Percentiles rank a stretch among this genome's conserved stretches.
These are phyloP conservation scores for Matsumurasca onukii DNA, from an alignment of 1,140 invertebrate species.

Conservation along the genomic window DNA sequence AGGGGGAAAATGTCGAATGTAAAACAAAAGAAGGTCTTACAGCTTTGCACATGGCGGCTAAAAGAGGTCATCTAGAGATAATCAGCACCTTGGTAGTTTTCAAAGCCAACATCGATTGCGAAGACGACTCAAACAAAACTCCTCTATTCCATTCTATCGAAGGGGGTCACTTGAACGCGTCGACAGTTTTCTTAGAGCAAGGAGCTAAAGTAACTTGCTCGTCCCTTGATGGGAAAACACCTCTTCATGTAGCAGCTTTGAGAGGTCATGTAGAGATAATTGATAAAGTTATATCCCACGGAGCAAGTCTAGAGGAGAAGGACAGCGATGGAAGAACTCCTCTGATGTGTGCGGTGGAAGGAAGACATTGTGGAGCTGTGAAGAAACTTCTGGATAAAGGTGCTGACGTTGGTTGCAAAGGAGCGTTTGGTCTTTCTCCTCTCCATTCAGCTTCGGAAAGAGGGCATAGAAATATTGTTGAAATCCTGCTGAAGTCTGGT, in stretches of 20 bases:
- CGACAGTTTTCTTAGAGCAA: background rate
- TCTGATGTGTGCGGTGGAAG: background rate
- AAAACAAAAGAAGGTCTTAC: constrained; percentile 1
- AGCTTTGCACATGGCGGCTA: constrained; percentile 6
- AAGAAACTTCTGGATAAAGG: constrained; percentile 6
- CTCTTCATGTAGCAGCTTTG: constrained; percentile 5
- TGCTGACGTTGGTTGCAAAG: background rate
- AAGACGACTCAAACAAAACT: background rate
- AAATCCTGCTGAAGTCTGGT: background rate
- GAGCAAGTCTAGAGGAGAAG: background rate
- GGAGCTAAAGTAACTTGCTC: background rate
- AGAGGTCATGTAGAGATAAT: constrained; percentile 5
- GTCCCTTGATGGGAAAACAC: background rate
- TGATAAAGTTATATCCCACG: background rate
- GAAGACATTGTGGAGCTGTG: background rate
- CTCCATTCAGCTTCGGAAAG: background rate
- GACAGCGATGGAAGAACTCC: background rate
- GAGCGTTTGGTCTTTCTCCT: background rate
- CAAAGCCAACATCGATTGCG: background rate
- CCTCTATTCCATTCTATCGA: background rate
- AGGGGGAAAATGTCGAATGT: background rate
- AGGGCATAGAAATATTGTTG: background rate
- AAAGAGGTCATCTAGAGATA: constrained; percentile 18
- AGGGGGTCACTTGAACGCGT: background rate
- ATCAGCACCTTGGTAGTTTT: background rate